Base-by-base conservation (phyloP, 2,888 invertebrate species). In the Lasioglossum villosulum region DNA sequence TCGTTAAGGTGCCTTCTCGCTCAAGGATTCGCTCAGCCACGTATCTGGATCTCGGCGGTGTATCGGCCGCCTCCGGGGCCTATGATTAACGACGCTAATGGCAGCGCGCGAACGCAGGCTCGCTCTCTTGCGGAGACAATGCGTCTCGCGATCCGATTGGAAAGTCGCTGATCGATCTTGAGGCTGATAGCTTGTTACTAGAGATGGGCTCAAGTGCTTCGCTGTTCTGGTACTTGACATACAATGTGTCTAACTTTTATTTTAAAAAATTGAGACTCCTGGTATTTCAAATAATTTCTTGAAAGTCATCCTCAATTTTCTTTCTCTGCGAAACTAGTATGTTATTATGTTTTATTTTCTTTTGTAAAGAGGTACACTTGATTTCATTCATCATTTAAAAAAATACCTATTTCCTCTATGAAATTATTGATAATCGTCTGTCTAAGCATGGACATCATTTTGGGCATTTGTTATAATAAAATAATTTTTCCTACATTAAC, bases 11-110 rank as follows among this genome's bases (percentile, higher is more conserved):
- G 74, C 76, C 82, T 78, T 79, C 77, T 73, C 86, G 88, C 82
- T 90, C 90, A 90, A 90, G 90, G 89, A 85, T 87, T 56, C 78
- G 68, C 63, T 23, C 75, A 39, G 19, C 12, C 70, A 63, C 73
- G 80, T 83, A 87, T 85, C 87, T 89, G 82, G 89, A 89, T 88
- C 89, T 86, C 77, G 39, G 56, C 45, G 66, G 56, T 73, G 78
- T 72, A 78, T 68, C 82, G 81, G 48, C 73, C 78, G 68, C 83
- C 85, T 73, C 45, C 83, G 70, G 83, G 85, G 73, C 78, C 80
- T 87, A 87, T 87, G 87, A 89, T 90, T 86, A 88, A 86, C 88
- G 78, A 83, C 72, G 79, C 76, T 89, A 89, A 89, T 88, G 85
- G 85, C 78, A 84, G 23, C 84, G 30, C 59, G 66, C 68, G 63